Percentiles rank a stretch among this genome's conserved stretches.
Evolutionary conservation across 2,113 vertebrate species (phyloP).

Genomic region (Azemiops feae): DNA sequence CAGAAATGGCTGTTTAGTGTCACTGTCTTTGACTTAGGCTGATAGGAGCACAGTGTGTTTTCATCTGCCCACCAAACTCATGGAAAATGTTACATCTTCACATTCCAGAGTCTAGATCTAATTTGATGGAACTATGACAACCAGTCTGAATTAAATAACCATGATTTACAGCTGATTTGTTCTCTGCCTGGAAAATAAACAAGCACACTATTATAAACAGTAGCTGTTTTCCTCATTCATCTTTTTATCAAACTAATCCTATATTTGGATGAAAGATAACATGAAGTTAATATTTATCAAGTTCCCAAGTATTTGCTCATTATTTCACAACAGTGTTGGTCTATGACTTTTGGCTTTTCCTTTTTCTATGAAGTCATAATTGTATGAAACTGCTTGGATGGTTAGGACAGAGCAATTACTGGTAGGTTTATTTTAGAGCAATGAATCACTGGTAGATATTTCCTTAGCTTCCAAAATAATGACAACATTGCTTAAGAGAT

Average conservation of each 20-base stretch:
- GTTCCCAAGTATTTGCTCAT: conserved; percentile 46
- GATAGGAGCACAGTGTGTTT: conserved; percentile 25
- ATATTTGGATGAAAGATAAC: conserved; percentile 63
- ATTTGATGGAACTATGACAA: conserved; percentile 46
- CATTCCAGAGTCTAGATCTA: conserved; percentile 54
- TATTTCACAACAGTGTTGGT: conserved; percentile 44
- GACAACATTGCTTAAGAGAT: conserved; percentile 11
- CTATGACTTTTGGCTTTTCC: conserved; percentile 25
- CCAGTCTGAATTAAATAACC: conserved; percentile 48
- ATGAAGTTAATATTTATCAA: conserved; percentile 54
- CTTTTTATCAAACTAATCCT: conserved; percentile 69
- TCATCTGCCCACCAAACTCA: conserved; percentile 45
- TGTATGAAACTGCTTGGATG: conserved; percentile 27
- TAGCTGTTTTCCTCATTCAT: conserved; percentile 73
- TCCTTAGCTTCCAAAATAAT: conserved; percentile 24
- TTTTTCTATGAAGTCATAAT: conserved; percentile 23
- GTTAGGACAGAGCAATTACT: conserved; percentile 28
- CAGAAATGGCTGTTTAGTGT: background rate
- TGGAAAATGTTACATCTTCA: conserved; percentile 65
- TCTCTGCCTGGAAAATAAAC: conserved; percentile 62
- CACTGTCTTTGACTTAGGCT: conserved; percentile 30
- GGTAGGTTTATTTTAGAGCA: conserved; percentile 2
- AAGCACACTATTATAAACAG: conserved; percentile 65
- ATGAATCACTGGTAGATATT: conserved; percentile 34
- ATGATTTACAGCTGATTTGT: conserved; percentile 63